Evolutionary conservation across 2,888 invertebrate species (phyloP).

Genomic region (Laothoe populi): DNA sequence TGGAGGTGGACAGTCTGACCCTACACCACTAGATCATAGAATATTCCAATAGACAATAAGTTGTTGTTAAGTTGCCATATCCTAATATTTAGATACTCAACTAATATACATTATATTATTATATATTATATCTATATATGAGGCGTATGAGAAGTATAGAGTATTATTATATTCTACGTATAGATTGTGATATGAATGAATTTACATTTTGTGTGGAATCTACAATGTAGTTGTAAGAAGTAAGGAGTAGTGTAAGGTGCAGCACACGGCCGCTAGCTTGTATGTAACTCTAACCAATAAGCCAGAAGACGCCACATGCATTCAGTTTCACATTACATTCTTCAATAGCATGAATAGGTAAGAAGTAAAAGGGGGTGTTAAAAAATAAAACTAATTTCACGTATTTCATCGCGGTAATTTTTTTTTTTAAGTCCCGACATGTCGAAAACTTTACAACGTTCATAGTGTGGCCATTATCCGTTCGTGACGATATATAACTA

Average conservation of each 20-base stretch:
- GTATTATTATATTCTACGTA: conserved; percentile 66
- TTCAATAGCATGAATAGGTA: too few species aligned
- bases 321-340: too few species aligned
- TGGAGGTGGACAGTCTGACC: conserved; percentile 29
- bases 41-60: conserved; percentile 84
- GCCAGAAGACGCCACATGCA: too few species aligned
- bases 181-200: conserved; percentile 83
- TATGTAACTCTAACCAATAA: not conserved
- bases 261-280: not conserved
- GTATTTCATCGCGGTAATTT: too few species aligned
- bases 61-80: conserved; percentile 83
- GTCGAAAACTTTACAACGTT: too few species aligned
- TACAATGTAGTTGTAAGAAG: conserved; percentile 62
- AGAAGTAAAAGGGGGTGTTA: too few species aligned
- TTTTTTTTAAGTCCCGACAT: too few species aligned
- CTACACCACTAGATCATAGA: conserved; percentile 52
- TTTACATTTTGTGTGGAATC: conserved; percentile 78
- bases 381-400: too few species aligned
- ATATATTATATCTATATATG: conserved; percentile 56
- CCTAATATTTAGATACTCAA: conserved; percentile 82
- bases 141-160: conserved; percentile 74
- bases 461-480: too few species aligned
- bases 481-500: too few species aligned
- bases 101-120: conserved; percentile 65
- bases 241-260: conserved; percentile 42